Evolutionary conservation across 2,888 invertebrate genomes (phyloP), one percentile per base, ranked within the genome.

Genomic region (Aelia acuminata): DNA sequence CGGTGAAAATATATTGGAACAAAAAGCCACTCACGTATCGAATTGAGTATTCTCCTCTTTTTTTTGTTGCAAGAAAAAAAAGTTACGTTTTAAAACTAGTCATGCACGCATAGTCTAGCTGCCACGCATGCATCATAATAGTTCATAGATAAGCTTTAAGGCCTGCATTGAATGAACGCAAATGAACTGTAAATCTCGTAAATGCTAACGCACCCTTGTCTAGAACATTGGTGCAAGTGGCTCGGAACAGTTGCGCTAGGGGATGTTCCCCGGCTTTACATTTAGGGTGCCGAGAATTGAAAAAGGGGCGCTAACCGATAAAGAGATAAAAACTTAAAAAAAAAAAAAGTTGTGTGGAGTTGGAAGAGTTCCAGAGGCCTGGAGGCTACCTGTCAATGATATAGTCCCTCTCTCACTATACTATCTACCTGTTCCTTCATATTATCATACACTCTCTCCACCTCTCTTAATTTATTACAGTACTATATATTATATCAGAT

Each of bases 201-300:
- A 31, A 70, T 70, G 31, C 31, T 18, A 70, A 18, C 63, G 20
- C 63, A 70, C 63, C 63, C 63, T 70, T 70, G 63, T 70, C 63
- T 70, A 35, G 63, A 70, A 70, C 63, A 70, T 35, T 2, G 63
- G 63, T 8, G 35, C 31, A 18, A 70, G 63, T 70, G 63, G 63
- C 63, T 70, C 22, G 63, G 63, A 70, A 70, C 31, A 57, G 26
- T 57, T 20, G 31, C 5, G 63, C 31, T 26, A 18, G 31, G 31
- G 31, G 63, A 8, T 70, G 63, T 35, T 35, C 2, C 18, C 8
- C 18, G 18, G 26, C 31, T 18, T 31, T 35, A 70, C 63, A 15
- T 13, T 31, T 70, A 20, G 18, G 63, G 63, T 4, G 3, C 13
- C 15, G 35, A 7, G 63, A 20, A 70, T 57, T 70, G 63, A 70